These are phyloP conservation scores for Polydrusus tereticollis DNA, from an alignment of 2,888 invertebrate genomes.

Conservation along the genomic window DNA sequence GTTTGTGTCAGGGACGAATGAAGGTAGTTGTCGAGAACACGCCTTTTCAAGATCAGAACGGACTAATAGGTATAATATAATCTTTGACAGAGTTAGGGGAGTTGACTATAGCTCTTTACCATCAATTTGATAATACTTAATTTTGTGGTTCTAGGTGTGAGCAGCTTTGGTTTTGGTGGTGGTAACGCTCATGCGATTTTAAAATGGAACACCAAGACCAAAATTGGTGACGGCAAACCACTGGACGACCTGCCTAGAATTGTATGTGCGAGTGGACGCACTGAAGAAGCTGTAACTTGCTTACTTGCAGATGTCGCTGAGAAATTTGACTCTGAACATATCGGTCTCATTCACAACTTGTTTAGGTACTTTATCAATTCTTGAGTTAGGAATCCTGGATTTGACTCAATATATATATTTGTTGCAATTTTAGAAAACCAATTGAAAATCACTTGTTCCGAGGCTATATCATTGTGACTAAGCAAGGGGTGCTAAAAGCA, in stretches of 20 bases:
- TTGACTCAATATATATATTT: no score
- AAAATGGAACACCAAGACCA: constrained; percentile 72
- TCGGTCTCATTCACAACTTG: constrained; percentile 58
- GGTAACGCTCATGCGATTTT: constrained; percentile 83
- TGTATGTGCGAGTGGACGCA: constrained; percentile 83
- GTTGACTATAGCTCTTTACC: no score
- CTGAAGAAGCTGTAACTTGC: constrained; percentile 78
- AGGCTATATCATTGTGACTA: constrained; percentile 74
- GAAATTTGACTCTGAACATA: constrained; percentile 56
- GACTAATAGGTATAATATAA: constrained; percentile 77
- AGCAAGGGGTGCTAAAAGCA: constrained; percentile 58
- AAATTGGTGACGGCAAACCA: constrained; percentile 74
- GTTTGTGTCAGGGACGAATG: constrained; percentile 74
- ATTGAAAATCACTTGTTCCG: constrained; percentile 79
- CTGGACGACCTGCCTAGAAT: constrained; percentile 79
- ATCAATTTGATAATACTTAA: no score
- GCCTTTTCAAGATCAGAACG: constrained; percentile 75
- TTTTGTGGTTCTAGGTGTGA: constrained; percentile 73
- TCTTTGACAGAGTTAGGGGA: no score
- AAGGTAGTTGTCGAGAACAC: constrained; percentile 81
- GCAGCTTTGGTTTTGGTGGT: constrained; percentile 96
- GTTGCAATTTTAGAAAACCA: constrained; percentile 57
- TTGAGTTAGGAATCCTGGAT: no score
- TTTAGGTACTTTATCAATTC: constrained; percentile 51
- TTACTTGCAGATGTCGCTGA: constrained; percentile 76